These are phyloP conservation scores for Drosophila neocordata DNA, from an alignment of 1,140 invertebrate genomes.

Conservation along the genomic window DNA sequence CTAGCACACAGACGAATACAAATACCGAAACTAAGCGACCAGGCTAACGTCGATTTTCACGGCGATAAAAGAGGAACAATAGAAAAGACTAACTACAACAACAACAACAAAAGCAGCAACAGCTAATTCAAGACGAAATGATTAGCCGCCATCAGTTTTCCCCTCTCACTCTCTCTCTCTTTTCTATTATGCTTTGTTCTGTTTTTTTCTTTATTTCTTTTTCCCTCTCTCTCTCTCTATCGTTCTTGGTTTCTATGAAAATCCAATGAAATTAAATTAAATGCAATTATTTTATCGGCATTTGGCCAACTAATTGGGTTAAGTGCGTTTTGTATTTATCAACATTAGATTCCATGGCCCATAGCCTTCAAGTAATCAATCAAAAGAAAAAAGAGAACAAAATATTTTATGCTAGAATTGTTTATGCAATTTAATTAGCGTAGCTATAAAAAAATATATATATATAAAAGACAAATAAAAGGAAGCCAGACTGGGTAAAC, in stretches of 20 bases:
- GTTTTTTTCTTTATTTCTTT: not conserved
- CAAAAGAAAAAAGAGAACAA: slow-evolving; percentile 30
- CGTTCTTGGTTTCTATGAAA: slow-evolving; percentile 33
- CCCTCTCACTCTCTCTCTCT: not conserved
- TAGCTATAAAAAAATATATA: slow-evolving; percentile 1
- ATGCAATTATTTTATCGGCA: slow-evolving; percentile 76
- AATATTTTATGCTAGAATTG: slow-evolving; percentile 14
- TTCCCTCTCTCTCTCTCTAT: slow-evolving; percentile 19
- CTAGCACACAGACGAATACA: not conserved
- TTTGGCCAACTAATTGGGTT: slow-evolving; percentile 74
- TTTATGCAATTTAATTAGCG: slow-evolving; percentile 55
- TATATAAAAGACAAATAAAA: not conserved
- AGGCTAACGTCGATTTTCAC: slow-evolving; percentile 21
- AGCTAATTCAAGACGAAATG: slow-evolving; percentile 51
- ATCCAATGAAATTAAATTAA: slow-evolving; percentile 67
- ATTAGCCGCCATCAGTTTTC: slow-evolving; percentile 43
- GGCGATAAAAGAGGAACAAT: slow-evolving; percentile 53
- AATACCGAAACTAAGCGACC: not conserved
- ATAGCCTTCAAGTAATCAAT: slow-evolving; percentile 57
- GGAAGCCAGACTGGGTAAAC: slow-evolving; percentile 11
- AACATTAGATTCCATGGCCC: slow-evolving; percentile 31
- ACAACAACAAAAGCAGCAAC: slow-evolving; percentile 15
- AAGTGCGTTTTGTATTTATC: slow-evolving; percentile 68
- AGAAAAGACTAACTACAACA: slow-evolving; percentile 35
- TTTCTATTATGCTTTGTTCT: slow-evolving; percentile 1